Conservation (phyloP, 92 coral and sea anemone species). For the Nematostella vectensis region DNA sequence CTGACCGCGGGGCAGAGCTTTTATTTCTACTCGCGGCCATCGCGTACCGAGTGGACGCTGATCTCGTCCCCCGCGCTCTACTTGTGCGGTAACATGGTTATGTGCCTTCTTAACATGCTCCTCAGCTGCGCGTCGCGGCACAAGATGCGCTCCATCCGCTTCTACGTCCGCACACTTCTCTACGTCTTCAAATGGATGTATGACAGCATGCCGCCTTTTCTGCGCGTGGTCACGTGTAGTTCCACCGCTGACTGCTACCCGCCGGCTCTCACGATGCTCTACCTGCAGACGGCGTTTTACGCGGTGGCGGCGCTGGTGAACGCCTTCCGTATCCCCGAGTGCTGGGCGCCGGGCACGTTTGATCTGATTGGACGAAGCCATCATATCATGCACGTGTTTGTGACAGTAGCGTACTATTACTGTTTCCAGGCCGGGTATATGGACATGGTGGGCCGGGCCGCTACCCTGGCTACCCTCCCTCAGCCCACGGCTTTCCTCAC, state of each 20-base stretch:
- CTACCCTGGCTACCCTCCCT: background rate
- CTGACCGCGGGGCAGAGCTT: constrained; percentile 69
- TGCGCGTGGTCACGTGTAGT: background rate
- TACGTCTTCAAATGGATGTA: constrained; percentile 14
- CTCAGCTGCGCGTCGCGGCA: constrained; percentile 28
- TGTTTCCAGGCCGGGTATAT: constrained; percentile 11
- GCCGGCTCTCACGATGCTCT: constrained; percentile 9
- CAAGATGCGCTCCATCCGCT: constrained; percentile 1
- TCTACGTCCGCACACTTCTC: constrained; percentile 11
- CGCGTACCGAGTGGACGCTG: constrained; percentile 7
- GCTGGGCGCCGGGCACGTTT: constrained; percentile 30
- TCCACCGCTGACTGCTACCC: constrained; percentile 19
- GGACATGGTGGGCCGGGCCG: constrained; percentile 3
- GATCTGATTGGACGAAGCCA: constrained; percentile 37
- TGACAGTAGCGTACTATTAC: constrained; percentile 15
- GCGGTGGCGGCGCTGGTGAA: constrained; percentile 22
- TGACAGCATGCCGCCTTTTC: constrained; percentile 11
- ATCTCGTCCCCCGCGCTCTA: constrained; percentile 14
- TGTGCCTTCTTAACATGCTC: constrained; percentile 16
- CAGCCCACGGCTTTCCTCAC: constrained; percentile 1
- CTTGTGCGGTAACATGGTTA: constrained; percentile 6
- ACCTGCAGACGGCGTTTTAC: constrained; percentile 14
- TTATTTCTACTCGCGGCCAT: constrained; percentile 42
- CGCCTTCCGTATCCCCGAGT: constrained; percentile 29
- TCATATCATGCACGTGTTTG: constrained; percentile 29